Conservation (phyloP, 1,140 invertebrate species). For the Hesperophylax magnus region DNA sequence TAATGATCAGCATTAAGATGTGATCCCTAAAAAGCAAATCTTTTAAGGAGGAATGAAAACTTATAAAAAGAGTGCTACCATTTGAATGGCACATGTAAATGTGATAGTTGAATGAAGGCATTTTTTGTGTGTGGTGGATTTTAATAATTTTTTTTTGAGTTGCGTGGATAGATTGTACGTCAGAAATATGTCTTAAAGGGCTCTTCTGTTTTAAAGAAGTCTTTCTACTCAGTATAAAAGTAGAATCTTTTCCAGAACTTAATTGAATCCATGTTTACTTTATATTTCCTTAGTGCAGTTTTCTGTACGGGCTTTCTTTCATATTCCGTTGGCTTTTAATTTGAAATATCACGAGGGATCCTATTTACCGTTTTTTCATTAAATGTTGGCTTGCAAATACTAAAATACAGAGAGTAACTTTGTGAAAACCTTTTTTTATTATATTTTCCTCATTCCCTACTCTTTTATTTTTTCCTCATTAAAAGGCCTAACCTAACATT, state of each 20-base stretch:
- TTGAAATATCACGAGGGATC: neutral
- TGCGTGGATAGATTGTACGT: neutral
- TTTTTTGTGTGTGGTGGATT: neutral
- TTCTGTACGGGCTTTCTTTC: neutral
- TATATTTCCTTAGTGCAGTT: conserved; percentile 24
- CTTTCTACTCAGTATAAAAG: neutral
- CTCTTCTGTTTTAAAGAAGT: neutral
- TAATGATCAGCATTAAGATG: conserved; percentile 11
- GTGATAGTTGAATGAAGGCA: neutral
- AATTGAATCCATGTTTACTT: conserved; percentile 32
- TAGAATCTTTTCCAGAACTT: neutral
- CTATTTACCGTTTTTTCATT: neutral
- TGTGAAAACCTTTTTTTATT: too few species aligned
- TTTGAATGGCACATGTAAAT: neutral
- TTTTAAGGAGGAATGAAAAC: neutral
- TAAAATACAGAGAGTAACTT: too few species aligned
- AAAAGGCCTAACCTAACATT: too few species aligned
- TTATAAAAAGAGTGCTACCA: neutral
- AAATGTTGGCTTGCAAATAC: neutral
- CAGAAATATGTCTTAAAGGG: neutral
- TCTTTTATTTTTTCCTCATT: too few species aligned
- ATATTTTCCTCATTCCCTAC: too few species aligned
- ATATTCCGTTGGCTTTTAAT: neutral
- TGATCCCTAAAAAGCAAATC: neutral
- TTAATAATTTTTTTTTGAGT: neutral